Conservation (phyloP, 2,797 vertebrate species). For the Emydoidea blandingii region DNA sequence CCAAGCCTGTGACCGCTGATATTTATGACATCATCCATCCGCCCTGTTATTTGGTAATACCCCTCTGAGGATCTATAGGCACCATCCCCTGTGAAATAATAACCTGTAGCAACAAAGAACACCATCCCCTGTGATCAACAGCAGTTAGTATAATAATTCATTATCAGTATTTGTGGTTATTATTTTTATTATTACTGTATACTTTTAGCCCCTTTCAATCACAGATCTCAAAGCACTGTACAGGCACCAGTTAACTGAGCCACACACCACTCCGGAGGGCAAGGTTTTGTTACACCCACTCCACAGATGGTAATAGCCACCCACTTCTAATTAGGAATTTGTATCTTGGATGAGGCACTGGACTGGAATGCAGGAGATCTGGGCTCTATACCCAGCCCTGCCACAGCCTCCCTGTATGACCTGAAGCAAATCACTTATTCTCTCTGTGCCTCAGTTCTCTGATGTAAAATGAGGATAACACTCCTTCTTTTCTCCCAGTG, state of each 20-base stretch:
- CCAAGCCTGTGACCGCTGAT: constrained; percentile 95
- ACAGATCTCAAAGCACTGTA: neutral
- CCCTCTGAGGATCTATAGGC: constrained; percentile 88
- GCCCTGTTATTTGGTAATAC: constrained; percentile 95
- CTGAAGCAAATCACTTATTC: neutral
- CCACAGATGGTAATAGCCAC: neutral
- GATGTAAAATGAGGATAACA: neutral
- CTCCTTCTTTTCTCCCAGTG: neutral
- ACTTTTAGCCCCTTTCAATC: neutral
- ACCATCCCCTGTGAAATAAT: constrained; percentile 95
- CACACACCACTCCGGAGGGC: neutral
- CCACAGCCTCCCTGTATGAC: neutral
- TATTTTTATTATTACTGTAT: neutral
- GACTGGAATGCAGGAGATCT: neutral
- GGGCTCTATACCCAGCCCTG: neutral
- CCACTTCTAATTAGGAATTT: neutral
- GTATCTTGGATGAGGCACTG: neutral
- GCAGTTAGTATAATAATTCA: neutral
- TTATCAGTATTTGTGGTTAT: neutral
- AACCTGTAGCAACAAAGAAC: constrained; percentile 79
- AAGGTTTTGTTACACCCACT: neutral
- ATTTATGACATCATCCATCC: constrained; percentile 96
- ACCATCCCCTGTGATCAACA: neutral
- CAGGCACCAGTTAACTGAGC: neutral
- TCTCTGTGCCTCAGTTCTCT: neutral